Conservation (phyloP, 1,140 invertebrate species). For the Achroia grisella region DNA sequence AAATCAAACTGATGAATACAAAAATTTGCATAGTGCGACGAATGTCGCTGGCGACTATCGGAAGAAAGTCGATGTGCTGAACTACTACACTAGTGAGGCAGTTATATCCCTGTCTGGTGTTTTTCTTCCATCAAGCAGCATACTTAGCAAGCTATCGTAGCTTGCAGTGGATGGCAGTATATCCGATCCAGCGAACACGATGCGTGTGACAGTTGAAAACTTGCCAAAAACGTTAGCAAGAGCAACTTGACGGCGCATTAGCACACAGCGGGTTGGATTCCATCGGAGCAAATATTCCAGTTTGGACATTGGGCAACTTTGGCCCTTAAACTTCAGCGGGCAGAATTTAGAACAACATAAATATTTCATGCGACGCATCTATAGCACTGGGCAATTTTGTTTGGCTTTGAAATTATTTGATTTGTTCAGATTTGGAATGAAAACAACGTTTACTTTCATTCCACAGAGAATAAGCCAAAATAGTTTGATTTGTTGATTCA, state of each 20-base stretch:
- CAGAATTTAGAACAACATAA: not conserved
- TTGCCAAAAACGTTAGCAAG: constrained; percentile 46
- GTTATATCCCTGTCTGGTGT: not conserved
- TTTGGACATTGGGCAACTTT: constrained; percentile 1
- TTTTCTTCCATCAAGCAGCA: not conserved
- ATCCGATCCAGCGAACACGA: constrained; percentile 17
- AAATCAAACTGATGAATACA: too few species aligned
- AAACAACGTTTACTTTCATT: not conserved
- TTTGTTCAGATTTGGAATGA: too few species aligned
- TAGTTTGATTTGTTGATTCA: too few species aligned
- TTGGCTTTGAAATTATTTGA: too few species aligned
- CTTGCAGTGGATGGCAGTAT: constrained; percentile 3
- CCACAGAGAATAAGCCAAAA: too few species aligned
- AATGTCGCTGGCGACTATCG: too few species aligned
- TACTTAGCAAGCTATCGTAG: constrained; percentile 6
- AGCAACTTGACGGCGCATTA: constrained; percentile 39
- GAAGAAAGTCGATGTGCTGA: not conserved
- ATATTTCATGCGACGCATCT: not conserved
- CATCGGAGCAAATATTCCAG: constrained; percentile 21
- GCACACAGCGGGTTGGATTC: constrained; percentile 32
- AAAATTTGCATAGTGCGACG: too few species aligned
- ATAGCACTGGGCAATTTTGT: too few species aligned
- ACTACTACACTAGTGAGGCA: too few species aligned
- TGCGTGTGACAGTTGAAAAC: constrained; percentile 57
- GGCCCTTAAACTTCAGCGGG: not conserved